Evolutionary conservation across 2,113 vertebrate genomes (phyloP), one percentile per base, ranked within the genome.

Genomic region (Centropus unirufus): DNA sequence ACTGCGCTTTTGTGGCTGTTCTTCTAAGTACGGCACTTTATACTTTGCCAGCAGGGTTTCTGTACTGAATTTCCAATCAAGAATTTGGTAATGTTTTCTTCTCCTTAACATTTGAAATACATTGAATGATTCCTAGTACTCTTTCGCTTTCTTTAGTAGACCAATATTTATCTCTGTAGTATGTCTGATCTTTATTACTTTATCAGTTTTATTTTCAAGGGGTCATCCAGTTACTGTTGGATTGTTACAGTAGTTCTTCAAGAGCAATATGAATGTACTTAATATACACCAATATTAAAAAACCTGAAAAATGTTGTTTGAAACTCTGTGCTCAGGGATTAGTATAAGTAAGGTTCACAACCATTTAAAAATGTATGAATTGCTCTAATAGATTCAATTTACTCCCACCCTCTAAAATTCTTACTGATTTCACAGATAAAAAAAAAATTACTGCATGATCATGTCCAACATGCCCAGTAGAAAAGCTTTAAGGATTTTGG

Each of bases 191-290:
- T 62, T 64, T 75, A 89, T 49, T 91, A 73, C 55, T 89, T 92
- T 89, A 92, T 83, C 58, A 88, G 46, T 92, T 94, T 69, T 74
- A 57, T 76, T 85, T 94, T 36, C 55, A 90, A 92, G 58, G 24
- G 57, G 47, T 93, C 64, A 83, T 32, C 5, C 29, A 83, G 67
- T 34, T 91, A 86, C 47, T 83, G 52, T 84, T 44, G 88, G 58
- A 77, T 36, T 49, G 27, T 55, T 87, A 49, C 12, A 29, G 59
- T 10, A 77, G 36, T 10, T 84, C 36, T 76, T 89, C 52, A 92
- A 92, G 81, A 51, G 46, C 79, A 86, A 80, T 21, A 18, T 58
- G 80, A 63, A 66, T 4, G 8, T 49, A 72, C 76, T 90, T 59
- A 68, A 80, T 69, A 86, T 3, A n/a, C 4, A 59, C 39, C 51